Evolutionary conservation across 1,140 invertebrate species (phyloP).

Genomic region (Brevipalpus yothersi): DNA sequence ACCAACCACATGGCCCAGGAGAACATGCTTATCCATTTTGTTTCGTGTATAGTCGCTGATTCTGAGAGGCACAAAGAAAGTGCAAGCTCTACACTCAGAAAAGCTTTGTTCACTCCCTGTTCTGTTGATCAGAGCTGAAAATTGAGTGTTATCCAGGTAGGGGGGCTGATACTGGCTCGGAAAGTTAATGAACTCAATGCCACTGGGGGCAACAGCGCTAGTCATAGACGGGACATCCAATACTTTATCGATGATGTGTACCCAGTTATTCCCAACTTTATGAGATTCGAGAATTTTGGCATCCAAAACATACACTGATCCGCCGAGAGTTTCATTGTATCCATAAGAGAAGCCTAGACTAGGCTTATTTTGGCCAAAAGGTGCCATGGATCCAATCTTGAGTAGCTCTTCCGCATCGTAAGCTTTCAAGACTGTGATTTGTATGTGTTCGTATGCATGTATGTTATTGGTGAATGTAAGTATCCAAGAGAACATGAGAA

Average conservation of each 20-base stretch:
- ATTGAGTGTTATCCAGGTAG: neutral
- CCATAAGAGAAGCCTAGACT: neutral
- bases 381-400: neutral
- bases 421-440: neutral
- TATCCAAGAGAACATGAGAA: too few species aligned
- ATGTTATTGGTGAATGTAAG: too few species aligned
- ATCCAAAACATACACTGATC: constrained; percentile 9
- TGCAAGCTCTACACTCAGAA: constrained; percentile 45
- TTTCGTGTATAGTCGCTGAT: neutral
- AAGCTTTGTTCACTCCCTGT: constrained; percentile 38
- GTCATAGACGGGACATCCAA: constrained; percentile 2
- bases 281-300: constrained; percentile 10
- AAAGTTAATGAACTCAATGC: constrained; percentile 2
- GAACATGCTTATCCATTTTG: constrained; percentile 33
- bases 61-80: constrained; percentile 56
- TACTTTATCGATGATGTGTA: constrained; percentile 12
- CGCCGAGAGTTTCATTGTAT: neutral
- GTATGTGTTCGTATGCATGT: too few species aligned
- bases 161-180: constrained; percentile 3
- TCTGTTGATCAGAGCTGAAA: constrained; percentile 40
- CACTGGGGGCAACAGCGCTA: constrained; percentile 5
- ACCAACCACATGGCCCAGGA: constrained; percentile 71
- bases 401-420: neutral
- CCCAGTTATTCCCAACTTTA: constrained; percentile 2
- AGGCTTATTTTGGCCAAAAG: neutral